Base-by-base conservation (phyloP, 2,888 invertebrate genomes). In the Callyntrura guangdongensis region DNA sequence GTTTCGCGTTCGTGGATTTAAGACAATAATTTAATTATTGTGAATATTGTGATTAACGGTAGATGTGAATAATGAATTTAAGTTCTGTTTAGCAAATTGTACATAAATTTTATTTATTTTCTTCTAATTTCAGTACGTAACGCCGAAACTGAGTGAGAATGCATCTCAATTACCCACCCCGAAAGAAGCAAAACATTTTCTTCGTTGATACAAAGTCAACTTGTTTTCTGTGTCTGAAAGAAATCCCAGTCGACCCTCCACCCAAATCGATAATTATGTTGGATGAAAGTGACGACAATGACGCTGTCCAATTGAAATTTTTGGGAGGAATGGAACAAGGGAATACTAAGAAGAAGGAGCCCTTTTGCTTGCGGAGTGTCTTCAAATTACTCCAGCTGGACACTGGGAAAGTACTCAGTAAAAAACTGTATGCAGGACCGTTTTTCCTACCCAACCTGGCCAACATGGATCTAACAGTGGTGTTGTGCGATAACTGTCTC, bases 201-300 rank as follows among this genome's bases (percentile, higher is more conserved):
- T 36, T 45, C 72, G 72, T 36, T 4, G 72, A 45, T 4, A 72
- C 72, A 2, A 72, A 72, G n/a, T n/a, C 36, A 36, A 72, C n/a
- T 6, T 72, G 72, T n/a, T 72, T 45, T 12, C 9, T 36, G n/a
- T 45, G 72, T 14, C 36, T 64, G 22, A n/a, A 64, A 0, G 22
- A 22, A 1, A 64, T 64, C 25, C 6, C 64, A 14, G 12, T 14
- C 14, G 53, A 14, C 14, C 1, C 14, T 53, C 53, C 12, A 14
- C 53, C 53, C 53, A 53, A 11, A 25, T 25, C 64, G 11, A 25
- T 64, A 22, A 64, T 22, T 8, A 1, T 25, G 1, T 22, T 64
- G 20, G 64, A 22, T 4, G 11, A 22, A 0, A 12, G 25, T 5
- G 22, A 22, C 5, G 9, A 22, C 9, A 12, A 64, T 22, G 20